A percentile compares a stretch with the other conserved stretches of the same genome.
Conservation (phyloP, 1,140 invertebrate genomes). For the Pinna nobilis region DNA sequence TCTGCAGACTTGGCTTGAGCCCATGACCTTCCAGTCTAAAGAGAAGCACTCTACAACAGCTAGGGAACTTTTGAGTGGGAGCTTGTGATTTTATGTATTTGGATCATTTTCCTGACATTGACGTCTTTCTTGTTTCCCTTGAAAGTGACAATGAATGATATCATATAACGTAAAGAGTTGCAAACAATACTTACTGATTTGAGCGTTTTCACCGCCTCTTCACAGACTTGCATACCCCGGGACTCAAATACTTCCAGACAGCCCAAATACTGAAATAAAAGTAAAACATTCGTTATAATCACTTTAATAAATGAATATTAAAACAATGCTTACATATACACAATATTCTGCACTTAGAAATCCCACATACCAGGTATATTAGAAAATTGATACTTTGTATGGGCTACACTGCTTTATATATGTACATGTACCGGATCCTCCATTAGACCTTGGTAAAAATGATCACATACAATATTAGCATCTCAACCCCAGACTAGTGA, state of each 20-base stretch:
- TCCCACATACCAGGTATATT: no score
- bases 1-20: neutral
- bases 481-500: no score
- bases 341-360: neutral
- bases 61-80: neutral
- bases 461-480: no score
- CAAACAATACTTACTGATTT: conserved; percentile 73
- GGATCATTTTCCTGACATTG: neutral
- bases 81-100: neutral
- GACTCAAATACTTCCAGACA: conserved; percentile 99
- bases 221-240: conserved; percentile 99
- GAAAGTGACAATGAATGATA: no score
- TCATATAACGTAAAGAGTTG: no score
- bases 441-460: no score
- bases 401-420: no score
- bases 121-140: neutral
- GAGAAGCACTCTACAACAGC: neutral
- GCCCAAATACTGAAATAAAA: conserved; percentile 88
- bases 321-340: no score
- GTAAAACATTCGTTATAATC: neutral
- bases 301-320: neutral
- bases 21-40: neutral
- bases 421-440: no score
- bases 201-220: conserved; percentile 94
- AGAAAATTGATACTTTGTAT: no score